Conservation (phyloP, 2,888 invertebrate genomes). For the Cryptocephalus moraei region DNA sequence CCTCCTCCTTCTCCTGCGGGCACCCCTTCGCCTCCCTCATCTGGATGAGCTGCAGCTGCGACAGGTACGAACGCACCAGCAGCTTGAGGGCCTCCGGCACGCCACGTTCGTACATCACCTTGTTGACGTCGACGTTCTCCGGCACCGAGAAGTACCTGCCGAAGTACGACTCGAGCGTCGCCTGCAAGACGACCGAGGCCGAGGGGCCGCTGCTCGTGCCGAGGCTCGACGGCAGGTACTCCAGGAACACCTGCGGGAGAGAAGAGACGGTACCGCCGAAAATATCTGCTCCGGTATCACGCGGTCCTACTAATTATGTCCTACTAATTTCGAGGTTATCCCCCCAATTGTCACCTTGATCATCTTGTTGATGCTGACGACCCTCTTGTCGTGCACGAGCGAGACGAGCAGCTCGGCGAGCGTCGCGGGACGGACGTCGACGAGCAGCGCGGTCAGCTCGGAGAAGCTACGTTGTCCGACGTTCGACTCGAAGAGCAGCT, state of each 20-base stretch:
- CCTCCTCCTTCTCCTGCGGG: not conserved
- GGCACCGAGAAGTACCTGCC: constrained; percentile 29
- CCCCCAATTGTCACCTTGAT: constrained; percentile 33
- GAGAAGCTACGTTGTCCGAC: constrained; percentile 33
- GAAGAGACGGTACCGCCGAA: too few relatives aligned
- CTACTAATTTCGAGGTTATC: too few relatives aligned
- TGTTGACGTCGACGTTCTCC: constrained; percentile 28
- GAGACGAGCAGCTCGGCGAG: constrained; percentile 41
- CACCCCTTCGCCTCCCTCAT: constrained; percentile 25
- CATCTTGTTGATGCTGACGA: constrained; percentile 38
- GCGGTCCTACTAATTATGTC: too few relatives aligned
- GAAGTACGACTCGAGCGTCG: constrained; percentile 42
- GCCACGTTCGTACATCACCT: constrained; percentile 37
- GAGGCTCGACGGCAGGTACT: constrained; percentile 56
- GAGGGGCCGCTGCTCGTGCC: constrained; percentile 43
- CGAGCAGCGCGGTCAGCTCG: constrained; percentile 44
- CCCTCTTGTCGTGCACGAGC: constrained; percentile 37
- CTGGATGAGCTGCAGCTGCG: constrained; percentile 34
- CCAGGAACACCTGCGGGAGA: constrained; percentile 47
- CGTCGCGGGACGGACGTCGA: constrained; percentile 39
- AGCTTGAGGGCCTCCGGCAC: constrained; percentile 48
- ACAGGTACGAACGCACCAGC: constrained; percentile 50
- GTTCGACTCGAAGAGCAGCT: constrained; percentile 42
- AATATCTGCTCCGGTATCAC: too few relatives aligned
- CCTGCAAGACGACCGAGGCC: constrained; percentile 41